Evolutionary conservation across 2,113 vertebrate species (phyloP), one percentile per base, ranked within the genome.

Genomic region (Takifugu flavidus): DNA sequence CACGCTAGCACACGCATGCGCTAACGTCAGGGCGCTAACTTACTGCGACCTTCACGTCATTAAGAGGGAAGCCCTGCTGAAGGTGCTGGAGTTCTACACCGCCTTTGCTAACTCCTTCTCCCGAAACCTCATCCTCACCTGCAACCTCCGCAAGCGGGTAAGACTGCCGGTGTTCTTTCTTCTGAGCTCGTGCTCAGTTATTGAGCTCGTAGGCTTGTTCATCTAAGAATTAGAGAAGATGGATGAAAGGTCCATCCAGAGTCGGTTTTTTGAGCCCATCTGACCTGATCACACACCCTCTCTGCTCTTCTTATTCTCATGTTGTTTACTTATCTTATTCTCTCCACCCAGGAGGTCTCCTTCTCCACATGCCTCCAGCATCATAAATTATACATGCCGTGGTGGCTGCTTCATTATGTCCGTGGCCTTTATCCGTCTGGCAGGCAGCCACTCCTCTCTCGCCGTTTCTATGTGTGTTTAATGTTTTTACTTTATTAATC

Each of bases 31-130:
- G 46, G 96, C 96, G 1, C 87, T 98, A 56, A 98, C 96, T 0
- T 98, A 98, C 87, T 98, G 96, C 43, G 96, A 98, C 82, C 90
- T 98, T 49, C 96, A 98, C 68, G 93, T 98, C 72, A 98, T 98
- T 71, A 95, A 93, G 72, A 77, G 96, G 55, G 96, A 98, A 72
- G 95, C 96, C 39, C 80, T 98, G 90, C 93, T 98, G 1, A 98
- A 97, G 76, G 96, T 98, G 47, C 66, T 98, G 84, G 95, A 98
- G 78, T 98, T 98, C 10, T 98, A 98, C 53, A 96, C 95, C 0
- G 94, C 95, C 25, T 98, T 98, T 73, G 95, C 96, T 55, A 96
- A 95, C 88, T 98, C 95, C 0, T 98, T 98, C 91, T 96, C 96
- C 0, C 92, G 96, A 74, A 98, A 98, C 77, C 95, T 98, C 72